Percentiles rank a stretch among this genome's conserved stretches.
These are phyloP conservation scores for Tigriopus japonicus DNA, from an alignment of 1,140 invertebrate genomes.

Conservation along the genomic window DNA sequence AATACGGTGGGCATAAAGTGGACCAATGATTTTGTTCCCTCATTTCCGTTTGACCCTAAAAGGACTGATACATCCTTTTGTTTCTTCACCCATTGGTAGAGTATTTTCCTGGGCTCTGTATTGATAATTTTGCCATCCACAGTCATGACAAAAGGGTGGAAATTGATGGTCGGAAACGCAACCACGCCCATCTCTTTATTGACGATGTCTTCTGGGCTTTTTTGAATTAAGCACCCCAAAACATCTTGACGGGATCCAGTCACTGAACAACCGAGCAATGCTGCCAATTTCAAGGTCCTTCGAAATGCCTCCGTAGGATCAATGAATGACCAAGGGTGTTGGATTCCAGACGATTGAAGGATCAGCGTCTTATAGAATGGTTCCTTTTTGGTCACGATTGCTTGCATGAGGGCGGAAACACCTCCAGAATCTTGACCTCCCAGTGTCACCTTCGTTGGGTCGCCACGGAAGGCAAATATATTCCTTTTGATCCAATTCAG, in stretches of 20 bases:
- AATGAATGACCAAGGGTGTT: not conserved
- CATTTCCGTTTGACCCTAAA: not conserved
- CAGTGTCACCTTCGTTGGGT: constrained; percentile 15
- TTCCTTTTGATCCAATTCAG: constrained; percentile 25
- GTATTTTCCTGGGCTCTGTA: not conserved
- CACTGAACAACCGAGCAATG: not conserved
- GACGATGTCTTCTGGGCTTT: not conserved
- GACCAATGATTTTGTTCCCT: not conserved
- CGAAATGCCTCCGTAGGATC: not conserved
- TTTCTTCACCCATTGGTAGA: not conserved
- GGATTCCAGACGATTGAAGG: not conserved
- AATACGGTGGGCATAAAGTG: not conserved
- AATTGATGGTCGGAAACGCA: not conserved
- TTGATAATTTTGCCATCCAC: not conserved
- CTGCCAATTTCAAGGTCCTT: not conserved
- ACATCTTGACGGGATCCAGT: not conserved
- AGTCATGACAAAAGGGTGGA: not conserved
- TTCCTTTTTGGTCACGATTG: not conserved
- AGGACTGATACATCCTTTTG: not conserved
- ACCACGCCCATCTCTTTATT: not conserved
- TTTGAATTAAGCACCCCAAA: not conserved
- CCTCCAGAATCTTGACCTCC: constrained; percentile 2
- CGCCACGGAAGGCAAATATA: constrained; percentile 24
- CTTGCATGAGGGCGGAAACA: not conserved
- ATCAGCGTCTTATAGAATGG: not conserved